phyloP scores from a whole-genome alignment of 1,140 invertebrate genomes.

The Carcinoscorpius rotundicauda region DNA sequence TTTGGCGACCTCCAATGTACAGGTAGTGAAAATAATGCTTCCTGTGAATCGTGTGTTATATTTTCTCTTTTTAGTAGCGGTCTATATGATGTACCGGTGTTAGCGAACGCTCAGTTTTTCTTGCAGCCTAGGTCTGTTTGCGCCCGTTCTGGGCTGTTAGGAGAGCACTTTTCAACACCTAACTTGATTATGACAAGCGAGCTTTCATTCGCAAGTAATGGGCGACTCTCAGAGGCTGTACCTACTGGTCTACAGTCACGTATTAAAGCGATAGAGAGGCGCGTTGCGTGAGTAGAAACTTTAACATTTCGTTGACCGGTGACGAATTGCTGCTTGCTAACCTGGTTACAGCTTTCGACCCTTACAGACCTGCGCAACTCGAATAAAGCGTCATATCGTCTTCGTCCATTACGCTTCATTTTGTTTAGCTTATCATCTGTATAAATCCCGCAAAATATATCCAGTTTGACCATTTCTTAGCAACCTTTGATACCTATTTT shows the following conservation, averaged over 20 bases:
- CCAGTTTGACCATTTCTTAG: background rate
- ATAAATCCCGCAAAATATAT: background rate
- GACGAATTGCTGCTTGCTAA: background rate
- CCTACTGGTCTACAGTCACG: background rate
- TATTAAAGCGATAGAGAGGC: background rate
- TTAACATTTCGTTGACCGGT: background rate
- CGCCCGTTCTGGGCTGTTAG: constrained; percentile 3
- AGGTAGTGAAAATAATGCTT: no score
- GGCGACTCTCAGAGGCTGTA: background rate
- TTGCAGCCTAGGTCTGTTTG: background rate
- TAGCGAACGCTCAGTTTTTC: no score
- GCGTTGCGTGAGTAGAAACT: background rate
- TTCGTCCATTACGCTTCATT: background rate
- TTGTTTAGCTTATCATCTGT: background rate
- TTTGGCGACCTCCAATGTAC: no score
- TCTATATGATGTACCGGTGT: no score
- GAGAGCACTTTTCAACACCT: constrained; percentile 2
- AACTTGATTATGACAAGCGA: constrained; percentile 5
- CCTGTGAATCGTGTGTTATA: no score
- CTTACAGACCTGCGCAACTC: background rate
- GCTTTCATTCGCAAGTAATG: constrained; percentile 3
- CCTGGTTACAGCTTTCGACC: background rate
- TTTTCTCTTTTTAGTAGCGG: no score
- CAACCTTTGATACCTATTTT: background rate
- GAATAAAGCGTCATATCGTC: background rate